phyloP scores from a whole-genome alignment of 2,888 invertebrate genomes.

The Andrena chrysosceles region DNA sequence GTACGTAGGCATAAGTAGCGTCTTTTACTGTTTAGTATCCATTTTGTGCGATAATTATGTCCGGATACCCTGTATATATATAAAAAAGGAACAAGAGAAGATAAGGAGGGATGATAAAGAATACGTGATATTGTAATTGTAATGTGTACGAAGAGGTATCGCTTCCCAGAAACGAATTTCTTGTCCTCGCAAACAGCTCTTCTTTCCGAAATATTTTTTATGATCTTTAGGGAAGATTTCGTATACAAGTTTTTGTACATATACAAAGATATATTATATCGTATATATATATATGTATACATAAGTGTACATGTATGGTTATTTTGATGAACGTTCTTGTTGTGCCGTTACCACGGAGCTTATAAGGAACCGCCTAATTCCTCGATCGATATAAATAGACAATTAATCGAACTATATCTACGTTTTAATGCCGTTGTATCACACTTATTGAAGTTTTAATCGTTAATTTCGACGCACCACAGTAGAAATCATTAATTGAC shows the following conservation, averaged over 20 bases:
- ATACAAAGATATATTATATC: constrained; percentile 54
- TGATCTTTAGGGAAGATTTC: constrained; percentile 62
- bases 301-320: constrained; percentile 52
- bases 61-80: constrained; percentile 5
- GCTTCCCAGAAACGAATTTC: constrained; percentile 52
- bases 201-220: constrained; percentile 69
- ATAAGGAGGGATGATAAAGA: neutral
- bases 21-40: constrained; percentile 2
- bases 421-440: constrained; percentile 14
- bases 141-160: constrained; percentile 45
- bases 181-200: constrained; percentile 51
- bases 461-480: constrained; percentile 12
- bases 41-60: neutral
- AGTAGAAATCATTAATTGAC: constrained; percentile 10
- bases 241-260: constrained; percentile 68
- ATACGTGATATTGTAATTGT: constrained; percentile 54
- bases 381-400: constrained; percentile 23
- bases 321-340: constrained; percentile 62
- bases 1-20: too few relatives aligned
- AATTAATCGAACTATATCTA: constrained; percentile 1
- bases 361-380: constrained; percentile 60
- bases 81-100: neutral
- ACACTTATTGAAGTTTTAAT: constrained; percentile 3
- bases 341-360: constrained; percentile 62
- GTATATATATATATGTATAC: constrained; percentile 30